Base-by-base conservation (phyloP, 2,113 vertebrate genomes). In the Elaphurus davidianus region DNA sequence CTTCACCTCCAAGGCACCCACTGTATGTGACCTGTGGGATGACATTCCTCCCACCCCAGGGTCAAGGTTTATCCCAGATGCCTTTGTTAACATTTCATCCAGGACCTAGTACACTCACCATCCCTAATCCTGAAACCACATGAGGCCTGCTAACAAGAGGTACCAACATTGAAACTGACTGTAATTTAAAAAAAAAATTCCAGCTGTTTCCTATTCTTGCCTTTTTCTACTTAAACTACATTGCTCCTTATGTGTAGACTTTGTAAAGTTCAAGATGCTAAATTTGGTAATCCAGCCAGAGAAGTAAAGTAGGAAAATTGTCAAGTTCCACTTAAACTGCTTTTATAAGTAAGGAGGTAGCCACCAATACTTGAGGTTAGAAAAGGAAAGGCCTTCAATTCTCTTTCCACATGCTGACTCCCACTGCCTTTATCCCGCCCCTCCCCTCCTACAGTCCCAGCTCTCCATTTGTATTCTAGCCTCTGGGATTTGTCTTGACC, bases 111-210 rank as follows among this genome's bases (percentile, higher is more conserved):
- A 59, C 28, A 78, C 86, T 67, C 57, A 86, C 87, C 57, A 52
- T 33, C 92, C 71, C 87, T 85, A 62, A 78, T 36, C 43, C 30
- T 13, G 17, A 59, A 40, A 64, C 97, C 81, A 60, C 57, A 57
- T 1, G 6, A 7, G 17, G 78, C 47, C 92, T 92, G 94, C 94
- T 92, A 62, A 93, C 54, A 89, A 82, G 93, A 94, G 93, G 30
- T 6, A 30, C 17, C 90, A 76, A 60, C 33, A 33, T 15, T 54
- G 64, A 64, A 64, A 95, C 19, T 43, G 54, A 47, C 79, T 94
- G 28, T 27, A 92, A 95, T 93, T 62, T 23, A 1, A 9, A 86
- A 98, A 87, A 54, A 74, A 33, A 90, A 93, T 62, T 97, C 85
- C 50, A 74, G 25, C 10, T 97, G 27, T 79, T 74, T 96, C 83